phyloP scores from a whole-genome alignment of 2,888 invertebrate species.

The Leptothorax acervorum region DNA sequence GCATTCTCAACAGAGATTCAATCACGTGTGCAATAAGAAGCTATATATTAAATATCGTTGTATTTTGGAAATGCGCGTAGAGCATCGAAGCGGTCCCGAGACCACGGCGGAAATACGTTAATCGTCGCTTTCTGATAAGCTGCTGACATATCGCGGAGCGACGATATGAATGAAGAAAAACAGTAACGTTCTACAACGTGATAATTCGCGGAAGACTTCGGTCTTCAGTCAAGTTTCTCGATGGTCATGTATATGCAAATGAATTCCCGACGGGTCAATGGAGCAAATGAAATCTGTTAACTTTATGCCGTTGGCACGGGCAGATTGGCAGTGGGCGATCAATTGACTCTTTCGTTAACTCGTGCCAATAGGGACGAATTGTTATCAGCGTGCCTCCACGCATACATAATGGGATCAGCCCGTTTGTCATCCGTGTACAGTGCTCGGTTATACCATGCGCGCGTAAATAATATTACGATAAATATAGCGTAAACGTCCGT shows the following conservation, averaged over 20 bases:
- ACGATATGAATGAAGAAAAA: slow-evolving; percentile 45
- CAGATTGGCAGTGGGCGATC: slow-evolving; percentile 84
- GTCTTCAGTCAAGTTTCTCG: slow-evolving; percentile 75
- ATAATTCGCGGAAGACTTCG: slow-evolving; percentile 70
- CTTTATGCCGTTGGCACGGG: slow-evolving; percentile 75
- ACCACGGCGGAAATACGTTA: neutral
- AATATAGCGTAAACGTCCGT: neutral
- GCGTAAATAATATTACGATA: slow-evolving; percentile 33
- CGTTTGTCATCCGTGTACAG: slow-evolving; percentile 61
- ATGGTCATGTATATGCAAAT: slow-evolving; percentile 73
- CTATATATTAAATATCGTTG: neutral
- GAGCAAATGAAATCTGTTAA: slow-evolving; percentile 84
- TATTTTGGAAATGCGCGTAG: neutral
- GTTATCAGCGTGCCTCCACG: slow-evolving; percentile 80
- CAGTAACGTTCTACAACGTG: slow-evolving; percentile 53
- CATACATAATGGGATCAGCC: slow-evolving; percentile 81
- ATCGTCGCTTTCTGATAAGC: slow-evolving; percentile 34
- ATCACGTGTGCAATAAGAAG: neutral
- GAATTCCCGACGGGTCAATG: slow-evolving; percentile 80
- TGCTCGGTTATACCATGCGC: slow-evolving; percentile 52
- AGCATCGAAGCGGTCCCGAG: neutral
- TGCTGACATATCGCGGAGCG: slow-evolving; percentile 53
- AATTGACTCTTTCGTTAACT: slow-evolving; percentile 84
- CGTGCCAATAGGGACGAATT: slow-evolving; percentile 83
- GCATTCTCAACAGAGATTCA: neutral